A percentile compares a stretch with the other conserved stretches of the same genome.
phyloP scores from a whole-genome alignment of 2,888 invertebrate genomes.

The Lissonota sp. region DNA sequence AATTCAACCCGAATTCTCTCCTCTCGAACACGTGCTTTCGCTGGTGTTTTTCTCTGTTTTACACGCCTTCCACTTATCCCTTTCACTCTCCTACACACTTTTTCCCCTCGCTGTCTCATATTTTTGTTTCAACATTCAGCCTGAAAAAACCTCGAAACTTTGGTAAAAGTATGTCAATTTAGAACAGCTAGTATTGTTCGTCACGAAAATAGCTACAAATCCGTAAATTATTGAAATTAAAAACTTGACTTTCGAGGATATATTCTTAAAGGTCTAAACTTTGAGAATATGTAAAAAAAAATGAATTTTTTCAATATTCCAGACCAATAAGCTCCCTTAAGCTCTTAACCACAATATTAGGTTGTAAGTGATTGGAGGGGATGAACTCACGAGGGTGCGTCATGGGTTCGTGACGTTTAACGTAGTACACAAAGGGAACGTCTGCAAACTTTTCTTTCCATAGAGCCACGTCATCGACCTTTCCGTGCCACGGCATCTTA shows the following conservation, averaged over 20 bases:
- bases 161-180: too few species aligned
- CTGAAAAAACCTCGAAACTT: constrained; percentile 20
- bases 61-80: constrained; percentile 28
- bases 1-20: constrained; percentile 34
- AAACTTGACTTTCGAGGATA: too few species aligned
- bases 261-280: too few species aligned
- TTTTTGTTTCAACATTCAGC: constrained; percentile 7
- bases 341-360: background rate
- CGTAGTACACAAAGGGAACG: background rate
- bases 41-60: constrained; percentile 46
- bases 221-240: too few species aligned
- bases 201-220: background rate
- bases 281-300: too few species aligned
- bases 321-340: too few species aligned
- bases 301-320: background rate
- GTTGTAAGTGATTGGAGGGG: constrained; percentile 4
- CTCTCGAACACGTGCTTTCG: constrained; percentile 12
- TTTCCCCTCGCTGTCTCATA: background rate
- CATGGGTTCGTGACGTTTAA: constrained; percentile 38
- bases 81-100: constrained; percentile 5
- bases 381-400: constrained; percentile 23
- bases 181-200: too few species aligned
- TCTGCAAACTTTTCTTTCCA: background rate
- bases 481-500: background rate
- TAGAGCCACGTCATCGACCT: constrained; percentile 27